These are phyloP conservation scores for Diabrotica undecimpunctata DNA, from an alignment of 1,140 invertebrate genomes.

Conservation along the genomic window DNA sequence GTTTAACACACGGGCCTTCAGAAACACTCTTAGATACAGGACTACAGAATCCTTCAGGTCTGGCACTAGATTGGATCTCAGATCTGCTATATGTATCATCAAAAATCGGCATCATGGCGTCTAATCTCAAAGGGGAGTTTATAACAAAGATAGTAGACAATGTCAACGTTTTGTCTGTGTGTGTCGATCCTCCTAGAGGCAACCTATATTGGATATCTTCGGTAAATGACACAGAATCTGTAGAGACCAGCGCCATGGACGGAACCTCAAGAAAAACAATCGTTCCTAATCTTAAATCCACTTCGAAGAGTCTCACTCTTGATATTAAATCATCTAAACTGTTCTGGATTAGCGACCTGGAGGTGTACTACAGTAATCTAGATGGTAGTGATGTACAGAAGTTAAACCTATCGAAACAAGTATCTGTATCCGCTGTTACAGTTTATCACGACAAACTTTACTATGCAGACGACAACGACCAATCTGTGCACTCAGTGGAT, in stretches of 20 bases:
- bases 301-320: conserved; percentile 48
- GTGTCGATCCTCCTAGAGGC: conserved; percentile 61
- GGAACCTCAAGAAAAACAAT: conserved; percentile 54
- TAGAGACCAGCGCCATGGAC: conserved; percentile 67
- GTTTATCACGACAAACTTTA: conserved; percentile 57
- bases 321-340: conserved; percentile 60
- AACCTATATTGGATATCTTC: conserved; percentile 46
- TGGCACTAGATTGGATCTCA: conserved; percentile 74
- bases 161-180: conserved; percentile 53
- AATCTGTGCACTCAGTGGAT: conserved; percentile 56
- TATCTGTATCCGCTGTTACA: conserved; percentile 54
- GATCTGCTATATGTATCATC: conserved; percentile 67
- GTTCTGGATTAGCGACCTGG: conserved; percentile 66
- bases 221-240: conserved; percentile 33
- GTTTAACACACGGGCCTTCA: conserved; percentile 62
- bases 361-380: conserved; percentile 66
- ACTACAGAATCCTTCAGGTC: conserved; percentile 57
- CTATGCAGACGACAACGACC: conserved; percentile 56
- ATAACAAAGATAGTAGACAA: conserved; percentile 50
- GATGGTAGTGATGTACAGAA: conserved; percentile 48
- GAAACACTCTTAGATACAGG: conserved; percentile 74
- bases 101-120: conserved; percentile 59
- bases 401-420: conserved; percentile 40
- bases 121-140: conserved; percentile 70
- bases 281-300: conserved; percentile 37